Conservation (phyloP, 2,797 vertebrate genomes). For the Brotula barbata region DNA sequence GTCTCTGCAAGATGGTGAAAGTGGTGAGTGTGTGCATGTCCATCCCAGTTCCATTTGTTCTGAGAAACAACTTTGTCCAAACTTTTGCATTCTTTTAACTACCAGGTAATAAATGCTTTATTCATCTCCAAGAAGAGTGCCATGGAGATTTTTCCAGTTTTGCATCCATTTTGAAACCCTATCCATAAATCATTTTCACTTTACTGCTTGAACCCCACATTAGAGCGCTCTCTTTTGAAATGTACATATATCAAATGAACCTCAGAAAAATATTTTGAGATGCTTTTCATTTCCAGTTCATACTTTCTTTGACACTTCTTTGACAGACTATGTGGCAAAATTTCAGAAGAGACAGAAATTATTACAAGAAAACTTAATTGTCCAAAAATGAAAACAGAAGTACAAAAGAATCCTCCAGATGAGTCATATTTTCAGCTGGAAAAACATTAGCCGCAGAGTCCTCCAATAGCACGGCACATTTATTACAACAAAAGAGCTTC, state of each 20-base stretch:
- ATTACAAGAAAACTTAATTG: slow-evolving; percentile 14
- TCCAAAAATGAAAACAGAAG: slow-evolving; percentile 1
- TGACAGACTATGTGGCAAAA: neutral
- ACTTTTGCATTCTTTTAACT: no score
- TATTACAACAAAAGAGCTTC: slow-evolving; percentile 2
- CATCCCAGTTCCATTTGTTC: slow-evolving; percentile 5
- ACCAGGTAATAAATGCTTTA: no score
- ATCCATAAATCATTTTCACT: no score
- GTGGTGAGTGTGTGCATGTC: slow-evolving; percentile 19
- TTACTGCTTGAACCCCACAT: no score
- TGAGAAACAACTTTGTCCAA: neutral
- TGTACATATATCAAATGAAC: slow-evolving; percentile 1
- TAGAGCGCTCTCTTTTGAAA: slow-evolving; percentile 1
- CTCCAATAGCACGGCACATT: neutral
- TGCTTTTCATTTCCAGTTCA: neutral
- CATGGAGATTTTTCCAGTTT: no score
- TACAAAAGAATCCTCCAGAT: neutral
- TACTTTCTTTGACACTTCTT: neutral
- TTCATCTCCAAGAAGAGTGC: no score
- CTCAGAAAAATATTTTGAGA: neutral
- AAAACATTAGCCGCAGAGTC: slow-evolving; percentile 12
- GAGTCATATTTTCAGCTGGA: slow-evolving; percentile 19
- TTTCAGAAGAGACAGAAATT: neutral
- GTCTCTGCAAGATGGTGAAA: slow-evolving; percentile 36
- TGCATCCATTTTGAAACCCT: no score